Percentiles rank a stretch among this genome's conserved stretches.
These are phyloP conservation scores for Spisula subtruncata DNA, from an alignment of 2,888 invertebrate genomes.

Conservation along the genomic window DNA sequence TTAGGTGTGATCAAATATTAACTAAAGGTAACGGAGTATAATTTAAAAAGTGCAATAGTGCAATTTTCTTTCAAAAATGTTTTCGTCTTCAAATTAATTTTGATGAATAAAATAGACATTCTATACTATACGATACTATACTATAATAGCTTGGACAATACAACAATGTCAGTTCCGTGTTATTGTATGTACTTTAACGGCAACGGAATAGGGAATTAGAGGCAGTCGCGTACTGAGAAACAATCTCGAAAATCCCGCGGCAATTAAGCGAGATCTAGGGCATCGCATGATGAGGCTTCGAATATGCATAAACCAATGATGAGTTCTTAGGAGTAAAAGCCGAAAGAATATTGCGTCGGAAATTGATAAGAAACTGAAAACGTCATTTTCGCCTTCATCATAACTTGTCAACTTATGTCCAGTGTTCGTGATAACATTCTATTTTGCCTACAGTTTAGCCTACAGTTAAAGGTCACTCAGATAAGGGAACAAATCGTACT, in stretches of 20 bases:
- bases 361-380: slow-evolving; percentile 22
- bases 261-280: background rate
- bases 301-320: background rate
- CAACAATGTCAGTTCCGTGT: too few species aligned
- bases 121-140: too few species aligned
- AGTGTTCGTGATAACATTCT: background rate
- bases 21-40: too few species aligned
- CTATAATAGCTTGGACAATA: too few species aligned
- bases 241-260: slow-evolving; percentile 2
- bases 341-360: slow-evolving; percentile 4
- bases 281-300: background rate
- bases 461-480: background rate
- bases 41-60: too few species aligned
- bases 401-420: background rate
- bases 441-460: background rate
- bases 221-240: background rate
- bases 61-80: too few species aligned
- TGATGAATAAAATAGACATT: too few species aligned
- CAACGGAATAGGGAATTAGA: background rate
- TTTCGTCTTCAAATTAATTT: too few species aligned
- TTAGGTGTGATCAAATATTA: too few species aligned
- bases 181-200: background rate
- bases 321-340: background rate
- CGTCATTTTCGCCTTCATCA: background rate
- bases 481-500: background rate